Conservation (phyloP, 2,797 vertebrate species). For the Hylomyscus alleni region DNA sequence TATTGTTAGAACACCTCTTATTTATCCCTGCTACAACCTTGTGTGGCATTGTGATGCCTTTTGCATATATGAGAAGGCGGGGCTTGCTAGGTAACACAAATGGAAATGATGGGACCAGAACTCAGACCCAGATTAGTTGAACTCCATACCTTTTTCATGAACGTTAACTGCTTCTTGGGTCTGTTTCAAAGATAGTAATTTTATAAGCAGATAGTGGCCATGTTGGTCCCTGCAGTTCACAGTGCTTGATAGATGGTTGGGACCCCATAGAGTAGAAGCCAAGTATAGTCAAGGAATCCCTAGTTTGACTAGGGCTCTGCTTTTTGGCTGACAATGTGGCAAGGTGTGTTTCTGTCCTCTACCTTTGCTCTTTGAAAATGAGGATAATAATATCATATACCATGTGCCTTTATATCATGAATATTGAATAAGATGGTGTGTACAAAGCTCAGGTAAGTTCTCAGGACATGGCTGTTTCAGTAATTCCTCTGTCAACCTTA, state of each 20-base stretch:
- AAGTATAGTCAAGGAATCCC: background rate
- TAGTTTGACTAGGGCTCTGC: background rate
- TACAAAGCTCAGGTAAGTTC: conserved; percentile 12
- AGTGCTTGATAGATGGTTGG: background rate
- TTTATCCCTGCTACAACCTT: background rate
- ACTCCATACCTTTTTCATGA: background rate
- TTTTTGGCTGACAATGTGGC: background rate
- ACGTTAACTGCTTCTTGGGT: conserved; percentile 13
- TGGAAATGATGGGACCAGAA: background rate
- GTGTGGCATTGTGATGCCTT: background rate
- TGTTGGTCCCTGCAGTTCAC: conserved; percentile 53
- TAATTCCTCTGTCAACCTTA: background rate
- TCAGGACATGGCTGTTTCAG: background rate
- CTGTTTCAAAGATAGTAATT: conserved; percentile 34
- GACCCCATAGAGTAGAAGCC: background rate
- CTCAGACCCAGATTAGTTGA: background rate
- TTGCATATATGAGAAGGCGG: background rate
- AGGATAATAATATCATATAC: background rate
- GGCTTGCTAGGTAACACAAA: background rate
- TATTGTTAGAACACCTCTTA: background rate
- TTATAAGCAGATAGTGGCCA: conserved; percentile 54
- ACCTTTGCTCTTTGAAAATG: conserved; percentile 27
- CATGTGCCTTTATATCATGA: background rate
- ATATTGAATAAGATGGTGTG: background rate
- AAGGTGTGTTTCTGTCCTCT: conserved; percentile 3